Base-by-base conservation (phyloP, 2,797 vertebrate species). In the Harpagifer antarcticus region DNA sequence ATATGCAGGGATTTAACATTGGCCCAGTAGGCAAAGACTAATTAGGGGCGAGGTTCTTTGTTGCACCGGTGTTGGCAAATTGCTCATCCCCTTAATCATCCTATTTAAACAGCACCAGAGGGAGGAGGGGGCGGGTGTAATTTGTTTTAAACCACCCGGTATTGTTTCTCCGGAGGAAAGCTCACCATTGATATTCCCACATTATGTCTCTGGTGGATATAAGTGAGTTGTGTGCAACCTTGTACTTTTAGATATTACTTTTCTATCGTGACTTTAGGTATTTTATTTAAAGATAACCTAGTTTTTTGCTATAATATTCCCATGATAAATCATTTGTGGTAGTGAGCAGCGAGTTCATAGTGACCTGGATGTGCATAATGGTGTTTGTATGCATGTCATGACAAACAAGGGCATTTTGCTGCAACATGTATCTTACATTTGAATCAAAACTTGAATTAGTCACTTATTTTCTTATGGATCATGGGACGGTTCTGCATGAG, bases 11-110 rank as follows among this genome's bases (percentile, higher is more conserved):
- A 81, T 89, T 86, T 48, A 67, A 57, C 84, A 70, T 78, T 63
- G 74, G 64, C 75, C 68, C 76, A 83, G 80, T 66, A 81, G 84
- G 86, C 77, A 90, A 86, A 88, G 79, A 88, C 87, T 94, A 89
- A 94, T 93, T 91, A 90, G 83, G 92, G 93, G 92, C 88, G 91
- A 94, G 92, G 93, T 90, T 92, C 91, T 94, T 94, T 93, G 92
- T 93, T 95, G 86, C 86, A 84, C 88, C 73, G 82, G 87, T 93
- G 89, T 91, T 90, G 86, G 88, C 87, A 93, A 92, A 91, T 92
- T 94, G 84, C 90, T 92, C 91, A 87, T 86, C 89, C 85, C 85
- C 88, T 86, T 92, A 90, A 92, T 93, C 87, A 89, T 90, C 86
- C 88, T 72, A 83, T 93, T 92, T 90, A 91, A 91, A 87, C 78